Conservation (phyloP, 2,797 vertebrate genomes). For the Spinus pinus region DNA sequence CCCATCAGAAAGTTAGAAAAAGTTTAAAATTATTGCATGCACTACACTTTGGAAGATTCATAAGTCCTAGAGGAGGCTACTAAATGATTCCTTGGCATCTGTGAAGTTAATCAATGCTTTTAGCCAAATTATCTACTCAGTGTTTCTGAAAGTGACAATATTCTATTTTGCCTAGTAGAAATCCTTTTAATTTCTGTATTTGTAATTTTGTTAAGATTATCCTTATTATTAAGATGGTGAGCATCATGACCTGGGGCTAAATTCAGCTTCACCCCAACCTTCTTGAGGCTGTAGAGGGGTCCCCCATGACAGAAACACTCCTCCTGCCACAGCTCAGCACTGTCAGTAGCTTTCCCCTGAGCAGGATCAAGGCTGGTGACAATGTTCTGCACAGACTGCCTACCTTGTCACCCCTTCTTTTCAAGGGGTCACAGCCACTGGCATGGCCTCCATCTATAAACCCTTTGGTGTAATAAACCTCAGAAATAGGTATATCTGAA, state of each 20-base stretch:
- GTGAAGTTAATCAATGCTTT: neutral
- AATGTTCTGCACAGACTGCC: neutral
- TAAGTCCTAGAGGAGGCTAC: neutral
- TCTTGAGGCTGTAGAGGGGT: neutral
- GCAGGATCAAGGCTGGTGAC: neutral
- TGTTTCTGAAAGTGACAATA: neutral
- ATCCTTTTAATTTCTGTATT: neutral
- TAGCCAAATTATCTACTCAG: fast-evolving
- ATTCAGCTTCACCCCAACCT: neutral
- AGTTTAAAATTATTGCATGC: neutral
- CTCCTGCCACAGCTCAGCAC: neutral
- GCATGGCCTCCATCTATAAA: neutral
- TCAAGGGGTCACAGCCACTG: neutral
- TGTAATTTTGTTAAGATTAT: neutral
- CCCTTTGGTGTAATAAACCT: neutral
- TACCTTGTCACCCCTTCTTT: neutral
- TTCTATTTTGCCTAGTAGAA: neutral
- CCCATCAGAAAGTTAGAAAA: neutral
- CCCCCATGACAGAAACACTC: neutral
- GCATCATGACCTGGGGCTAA: neutral
- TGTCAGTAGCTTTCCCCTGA: neutral
- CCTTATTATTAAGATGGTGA: neutral
- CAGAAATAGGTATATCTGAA: neutral
- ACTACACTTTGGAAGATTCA: neutral
- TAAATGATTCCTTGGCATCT: neutral